phyloP scores from a whole-genome alignment of 2,113 vertebrate genomes.

The Campylomormyrus numenius region DNA sequence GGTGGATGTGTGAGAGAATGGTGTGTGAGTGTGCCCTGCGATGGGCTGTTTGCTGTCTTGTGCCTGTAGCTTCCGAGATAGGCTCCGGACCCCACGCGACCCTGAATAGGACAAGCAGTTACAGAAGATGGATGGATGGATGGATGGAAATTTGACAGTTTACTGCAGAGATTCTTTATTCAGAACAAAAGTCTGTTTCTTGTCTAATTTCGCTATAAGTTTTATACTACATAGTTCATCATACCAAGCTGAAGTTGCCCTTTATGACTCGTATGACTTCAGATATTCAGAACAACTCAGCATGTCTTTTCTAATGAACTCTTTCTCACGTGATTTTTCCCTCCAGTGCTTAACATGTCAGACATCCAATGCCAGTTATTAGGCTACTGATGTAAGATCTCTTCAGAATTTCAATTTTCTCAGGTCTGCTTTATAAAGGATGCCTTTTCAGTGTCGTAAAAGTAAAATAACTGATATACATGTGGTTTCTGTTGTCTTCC shows the following conservation, averaged over 20 bases:
- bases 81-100: not conserved
- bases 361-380: not conserved
- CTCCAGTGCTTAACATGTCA: not conserved
- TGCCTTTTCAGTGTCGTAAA: not conserved
- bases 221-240: not conserved
- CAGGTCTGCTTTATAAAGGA: not conserved
- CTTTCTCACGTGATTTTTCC: not conserved
- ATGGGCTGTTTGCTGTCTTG: not conserved
- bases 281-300: not conserved
- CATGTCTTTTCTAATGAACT: not conserved
- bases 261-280: not conserved
- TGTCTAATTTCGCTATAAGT: not conserved
- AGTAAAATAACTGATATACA: not conserved
- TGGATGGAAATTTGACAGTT: not conserved
- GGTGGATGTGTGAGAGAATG: too few relatives aligned
- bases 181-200: not conserved
- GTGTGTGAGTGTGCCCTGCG: too few relatives aligned
- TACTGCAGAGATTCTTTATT: not conserved
- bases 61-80: not conserved
- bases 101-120: not conserved
- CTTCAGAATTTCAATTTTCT: not conserved
- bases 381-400: not conserved
- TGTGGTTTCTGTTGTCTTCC: not conserved
- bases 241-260: not conserved
- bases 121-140: not conserved